Base-by-base conservation (phyloP, 2,888 invertebrate genomes). In the Chrysolina oricalcia region DNA sequence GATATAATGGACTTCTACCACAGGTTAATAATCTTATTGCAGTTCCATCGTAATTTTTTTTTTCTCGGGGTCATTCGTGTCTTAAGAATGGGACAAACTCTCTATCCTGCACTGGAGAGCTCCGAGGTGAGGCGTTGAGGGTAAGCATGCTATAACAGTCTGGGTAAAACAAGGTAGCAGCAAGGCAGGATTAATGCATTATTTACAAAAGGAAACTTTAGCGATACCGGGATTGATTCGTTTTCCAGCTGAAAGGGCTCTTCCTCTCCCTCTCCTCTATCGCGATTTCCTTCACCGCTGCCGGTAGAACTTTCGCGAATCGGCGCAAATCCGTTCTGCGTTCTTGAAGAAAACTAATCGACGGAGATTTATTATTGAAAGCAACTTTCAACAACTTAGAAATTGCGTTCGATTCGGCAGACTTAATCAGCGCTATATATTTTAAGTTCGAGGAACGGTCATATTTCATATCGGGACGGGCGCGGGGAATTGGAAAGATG, bases 141-240 rank as follows among this genome's bases (percentile, higher is more conserved):
- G 73, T 68, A 74, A 78, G 79, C 80, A 78, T 77, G 81, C 82
- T 81, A 83, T 83, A 83, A 83, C 82, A 81, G 81, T 82, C 82
- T 78, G 81, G 84, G 85, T 85, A 85, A 83, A 83, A 84, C 84
- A 84, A 85, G 85, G 83, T 83, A 81, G 79, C 82, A 82, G 79
- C 76, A 81, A 77, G 79, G 79, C 79, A 80, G 84, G 83, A 86
- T 85, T 85, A 85, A 84, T 85, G 83, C 82, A 81, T 84, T 85
- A 85, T 86, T 86, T 84, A 84, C 84, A 83, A 84, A 83, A 81
- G 81, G 80, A 84, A 85, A 81, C 81, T 84, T 83, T 82, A 79
- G 78, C 81, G 84, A 84, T 83, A 82, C 81, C 81, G 41, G 23
- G 78, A 80, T 83, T 83, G 84, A 83, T 84, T 82, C 83, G 83